These are phyloP conservation scores for Steromphala cineraria DNA, from an alignment of 2,888 invertebrate species.

Conservation along the genomic window DNA sequence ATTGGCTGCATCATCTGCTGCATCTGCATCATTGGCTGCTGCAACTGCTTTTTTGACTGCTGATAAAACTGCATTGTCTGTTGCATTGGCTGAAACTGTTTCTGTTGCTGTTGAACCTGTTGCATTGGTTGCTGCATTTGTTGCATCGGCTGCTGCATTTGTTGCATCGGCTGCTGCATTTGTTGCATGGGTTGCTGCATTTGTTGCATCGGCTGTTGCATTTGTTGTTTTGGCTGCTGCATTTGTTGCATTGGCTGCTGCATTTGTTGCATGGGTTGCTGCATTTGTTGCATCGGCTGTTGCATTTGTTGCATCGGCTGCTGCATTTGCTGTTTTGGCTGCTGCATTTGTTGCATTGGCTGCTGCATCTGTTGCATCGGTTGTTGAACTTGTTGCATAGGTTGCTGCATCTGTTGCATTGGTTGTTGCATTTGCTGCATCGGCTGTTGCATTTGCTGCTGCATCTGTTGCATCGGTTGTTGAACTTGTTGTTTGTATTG, in stretches of 20 bases:
- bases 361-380: conserved; percentile 17
- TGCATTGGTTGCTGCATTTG: not conserved
- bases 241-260: not conserved
- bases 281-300: conserved; percentile 14
- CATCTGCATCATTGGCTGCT: not conserved
- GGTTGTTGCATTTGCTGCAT: conserved; percentile 15
- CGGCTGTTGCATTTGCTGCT: not conserved
- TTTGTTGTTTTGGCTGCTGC: not conserved
- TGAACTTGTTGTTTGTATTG: conserved; percentile 15
- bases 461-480: conserved; percentile 12
- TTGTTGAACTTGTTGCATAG: not conserved
- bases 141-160: not conserved
- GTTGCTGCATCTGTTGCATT: not conserved
- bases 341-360: not conserved
- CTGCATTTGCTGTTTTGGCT: not conserved
- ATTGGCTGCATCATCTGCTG: not conserved
- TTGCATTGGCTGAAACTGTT: not conserved
- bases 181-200: conserved; percentile 8
- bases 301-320: conserved; percentile 1
- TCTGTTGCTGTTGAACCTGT: not conserved
- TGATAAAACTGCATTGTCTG: not conserved
- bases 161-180: conserved; percentile 13
- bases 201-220: not conserved
- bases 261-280: not conserved
- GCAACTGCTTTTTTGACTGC: not conserved